Evolutionary conservation across 2,113 vertebrate species (phyloP), one percentile per base, ranked within the genome.

Genomic region (Aspiorhynchus laticeps): DNA sequence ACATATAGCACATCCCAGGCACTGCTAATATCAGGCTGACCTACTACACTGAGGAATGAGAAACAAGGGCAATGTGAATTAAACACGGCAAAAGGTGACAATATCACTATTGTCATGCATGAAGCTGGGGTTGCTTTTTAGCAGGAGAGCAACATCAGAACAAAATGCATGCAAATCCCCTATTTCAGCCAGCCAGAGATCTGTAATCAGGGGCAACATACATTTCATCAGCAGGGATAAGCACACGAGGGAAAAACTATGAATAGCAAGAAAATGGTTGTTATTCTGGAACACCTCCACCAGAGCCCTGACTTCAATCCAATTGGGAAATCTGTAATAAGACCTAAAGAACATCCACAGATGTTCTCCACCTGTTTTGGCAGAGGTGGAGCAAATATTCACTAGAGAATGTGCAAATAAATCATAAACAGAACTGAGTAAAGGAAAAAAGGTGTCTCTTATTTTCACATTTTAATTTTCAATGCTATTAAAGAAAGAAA

Each of bases 361-460:
- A 67, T 67, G 63, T 67, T 67, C 63, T 67, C 28, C 63, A 67
- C 63, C 26, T 67, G 63, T 28, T 67, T 67, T 67, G 26, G 26
- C 63, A 31, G n/a, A 67, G 63, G 26, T 15, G 28, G 28, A 31
- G 26, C 26, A 67, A 67, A 15, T 67, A 67, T 31, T 67, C n/a
- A 67, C n/a, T 67, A 14, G 14, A 67, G 63, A 14, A 67, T 31
- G 63, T 67, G 14, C 14, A 31, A 67, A 67, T 10, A 61, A 10
- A n/a, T 61, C 21, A 61, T 24, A n/a, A 59, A 61, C 56, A 61
- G 24, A n/a, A 61, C 2, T 61, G 56, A 61, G 56, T 10, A 61
- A 61, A 61, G 56, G 21, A 61, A n/a, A 61, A n/a, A 2, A 59
- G 7, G 2, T 21, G 21, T 56, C 7, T 56, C 53, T 56, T 56